phyloP scores from a whole-genome alignment of 1,140 invertebrate species.

The Leptinotarsa undecemlineata region DNA sequence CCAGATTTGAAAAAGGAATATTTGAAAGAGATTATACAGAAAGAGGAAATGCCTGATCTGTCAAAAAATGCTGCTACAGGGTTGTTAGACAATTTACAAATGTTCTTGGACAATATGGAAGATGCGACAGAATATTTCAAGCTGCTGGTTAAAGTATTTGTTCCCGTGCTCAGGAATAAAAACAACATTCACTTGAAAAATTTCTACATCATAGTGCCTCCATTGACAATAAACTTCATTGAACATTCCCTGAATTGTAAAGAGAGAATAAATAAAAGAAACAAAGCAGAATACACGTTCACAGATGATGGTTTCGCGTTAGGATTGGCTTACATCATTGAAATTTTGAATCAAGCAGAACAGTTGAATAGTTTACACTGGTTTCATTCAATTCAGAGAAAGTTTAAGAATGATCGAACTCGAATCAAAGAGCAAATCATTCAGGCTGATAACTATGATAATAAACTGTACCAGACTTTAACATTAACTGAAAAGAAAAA shows the following conservation, averaged over 20 bases:
- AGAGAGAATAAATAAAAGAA: slow-evolving; percentile 88
- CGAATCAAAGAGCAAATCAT: slow-evolving; percentile 60
- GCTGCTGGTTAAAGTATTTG: slow-evolving; percentile 91
- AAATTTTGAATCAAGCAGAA: slow-evolving; percentile 69
- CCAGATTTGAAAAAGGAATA: slow-evolving; percentile 77
- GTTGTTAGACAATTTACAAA: slow-evolving; percentile 77
- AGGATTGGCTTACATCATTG: slow-evolving; percentile 78
- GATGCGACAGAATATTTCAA: slow-evolving; percentile 96
- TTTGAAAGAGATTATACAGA: slow-evolving; percentile 63
- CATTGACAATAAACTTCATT: slow-evolving; percentile 92
- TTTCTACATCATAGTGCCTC: slow-evolving; percentile 93
- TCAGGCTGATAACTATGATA: slow-evolving; percentile 57
- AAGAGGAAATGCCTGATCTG: slow-evolving; percentile 63
- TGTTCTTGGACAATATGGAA: slow-evolving; percentile 83
- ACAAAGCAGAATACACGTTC: slow-evolving; percentile 84
- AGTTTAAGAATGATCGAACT: slow-evolving; percentile 69
- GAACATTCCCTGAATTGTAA: slow-evolving; percentile 92
- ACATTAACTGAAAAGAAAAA: slow-evolving; percentile 89
- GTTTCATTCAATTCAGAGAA: slow-evolving; percentile 86
- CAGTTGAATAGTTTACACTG: slow-evolving; percentile 95
- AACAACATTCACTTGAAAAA: slow-evolving; percentile 91
- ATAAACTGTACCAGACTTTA: slow-evolving; percentile 91
- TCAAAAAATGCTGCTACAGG: slow-evolving; percentile 70
- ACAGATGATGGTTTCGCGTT: slow-evolving; percentile 98
- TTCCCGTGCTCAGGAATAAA: slow-evolving; percentile 80